A percentile compares a stretch with the other conserved stretches of the same genome.
phyloP scores from a whole-genome alignment of 2,888 invertebrate species.

The Dysmachus trigonus region DNA sequence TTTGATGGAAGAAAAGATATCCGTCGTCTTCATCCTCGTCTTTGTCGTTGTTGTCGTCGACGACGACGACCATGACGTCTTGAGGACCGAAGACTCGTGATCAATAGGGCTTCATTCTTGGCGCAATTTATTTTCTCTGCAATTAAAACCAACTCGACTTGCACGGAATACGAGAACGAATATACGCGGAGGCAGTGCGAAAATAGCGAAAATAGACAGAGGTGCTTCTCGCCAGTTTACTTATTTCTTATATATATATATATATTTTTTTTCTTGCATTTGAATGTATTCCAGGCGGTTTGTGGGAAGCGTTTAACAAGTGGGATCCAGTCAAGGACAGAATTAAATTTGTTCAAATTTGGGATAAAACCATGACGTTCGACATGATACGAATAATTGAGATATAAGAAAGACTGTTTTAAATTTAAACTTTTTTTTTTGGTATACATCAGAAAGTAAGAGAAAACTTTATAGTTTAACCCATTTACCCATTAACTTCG shows the following conservation, averaged over 20 bases:
- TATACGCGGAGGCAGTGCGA: neutral
- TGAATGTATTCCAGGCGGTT: neutral
- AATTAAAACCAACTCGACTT: constrained; percentile 17
- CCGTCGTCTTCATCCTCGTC: neutral
- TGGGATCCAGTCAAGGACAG: neutral
- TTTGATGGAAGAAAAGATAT: constrained; percentile 16
- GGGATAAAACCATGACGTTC: neutral
- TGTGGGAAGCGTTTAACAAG: neutral
- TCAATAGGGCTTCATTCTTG: constrained; percentile 23
- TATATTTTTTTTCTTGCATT: neutral
- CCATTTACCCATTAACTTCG: too few species aligned
- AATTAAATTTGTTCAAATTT: neutral
- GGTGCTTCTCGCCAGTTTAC: neutral
- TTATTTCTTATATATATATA: neutral
- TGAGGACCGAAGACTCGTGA: neutral
- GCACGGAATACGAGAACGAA: neutral
- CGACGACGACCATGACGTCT: neutral
- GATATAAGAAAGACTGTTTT: neutral
- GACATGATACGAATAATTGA: neutral
- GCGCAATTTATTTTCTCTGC: constrained; percentile 20
- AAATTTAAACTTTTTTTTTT: neutral
- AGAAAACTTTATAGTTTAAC: too few species aligned
- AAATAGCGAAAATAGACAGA: neutral
- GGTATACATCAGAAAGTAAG: too few species aligned
- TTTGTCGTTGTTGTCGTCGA: neutral